Base-by-base conservation (phyloP, 2,888 invertebrate genomes). In the Mythimna ferrago region DNA sequence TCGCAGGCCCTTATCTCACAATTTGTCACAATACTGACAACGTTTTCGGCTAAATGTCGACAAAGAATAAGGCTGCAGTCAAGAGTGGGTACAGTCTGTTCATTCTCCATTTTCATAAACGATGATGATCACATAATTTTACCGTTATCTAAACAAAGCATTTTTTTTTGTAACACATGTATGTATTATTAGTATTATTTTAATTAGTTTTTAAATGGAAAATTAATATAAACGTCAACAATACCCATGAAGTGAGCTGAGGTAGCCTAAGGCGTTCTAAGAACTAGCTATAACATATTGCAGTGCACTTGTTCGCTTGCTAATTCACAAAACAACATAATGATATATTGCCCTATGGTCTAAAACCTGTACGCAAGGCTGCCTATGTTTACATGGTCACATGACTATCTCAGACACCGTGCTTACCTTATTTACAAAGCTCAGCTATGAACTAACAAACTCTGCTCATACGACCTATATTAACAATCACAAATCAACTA, bases 1-100 rank as follows among this genome's bases (percentile, higher is more conserved):
- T 85, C 83, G 76, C 68, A 66, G 64, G 58, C 85, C 87, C 92
- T 95, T 96, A 95, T 95, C 95, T 90, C 81, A 90, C 92, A 95
- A 96, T 95, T 95, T 95, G 95, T 95, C 95, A 95, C 91, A 87
- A 89, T 87, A 89, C 89, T 86, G 92, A 90, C 92, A 89, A 91
- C 91, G 89, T 91, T 93, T 94, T 94, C 89, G 91, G 90, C 87
- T 88, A 89, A 89, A 90, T 86, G 81, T 86, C 86, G 82, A 53
- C 92, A 93, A 92, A 93, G 93, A 92, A 80, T 89, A 93, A 80
- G 73, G 80, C 77, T 76, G 66, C 58, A 74, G 62, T 67, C 56
- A 51, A 64, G 63, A 83, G 76, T 76, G n/a, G 73, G 77, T 69
- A 64, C 70, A 76, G 66, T 71, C 71, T 16, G 65, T 68, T 79